Evolutionary conservation across 2,113 vertebrate genomes (phyloP), one percentile per base, ranked within the genome.

Genomic region (Zootoca vivipara): DNA sequence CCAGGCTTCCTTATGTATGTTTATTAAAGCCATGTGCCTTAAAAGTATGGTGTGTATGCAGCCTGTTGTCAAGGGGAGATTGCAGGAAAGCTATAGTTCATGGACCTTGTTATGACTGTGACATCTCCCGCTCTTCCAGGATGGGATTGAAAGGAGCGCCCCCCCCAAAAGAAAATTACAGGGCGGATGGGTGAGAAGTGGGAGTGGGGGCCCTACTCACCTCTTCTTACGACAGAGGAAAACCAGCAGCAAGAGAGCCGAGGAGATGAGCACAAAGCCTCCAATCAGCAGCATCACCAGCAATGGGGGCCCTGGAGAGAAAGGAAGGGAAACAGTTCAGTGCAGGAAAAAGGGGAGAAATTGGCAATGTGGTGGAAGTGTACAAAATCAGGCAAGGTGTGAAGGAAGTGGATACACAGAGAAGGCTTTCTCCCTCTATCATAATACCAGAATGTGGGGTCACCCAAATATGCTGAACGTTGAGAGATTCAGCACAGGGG

Each of bases 151-250:
- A 58, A 65, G 35, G 46, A 69, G 52, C 7, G 24, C 78, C 20
- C 42, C 2, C 82, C n/a, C n/a, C n/a, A n/a, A n/a, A n/a, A n/a
- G n/a, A n/a, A 30, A 28, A 58, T 16, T 33, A 38, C 74, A 69
- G n/a, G 62, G 8, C 18, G 74, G 35, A 87, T n/a, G 16, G 20
- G 33, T 1, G 10, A 3, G n/a, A 18, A 70, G 85, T 42, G 13
- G 64, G 82, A 22, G 79, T 38, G 20, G 30, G 7, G 64, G 56
- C 7, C 20, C 80, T n/a, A 93, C 93, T 74, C 96, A 98, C 98
- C 98, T 98, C 95, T 95, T 97, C 90, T 95, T 97, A 95, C 82
- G 95, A 93, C 96, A 97, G 88, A 98, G 90, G 80, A 97, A 97
- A 80, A 90, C 96, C 93, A 98, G 73, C 89, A 98, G 94, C 93